phyloP scores from a whole-genome alignment of 2,113 vertebrate genomes.

The Elephantulus edwardii region DNA sequence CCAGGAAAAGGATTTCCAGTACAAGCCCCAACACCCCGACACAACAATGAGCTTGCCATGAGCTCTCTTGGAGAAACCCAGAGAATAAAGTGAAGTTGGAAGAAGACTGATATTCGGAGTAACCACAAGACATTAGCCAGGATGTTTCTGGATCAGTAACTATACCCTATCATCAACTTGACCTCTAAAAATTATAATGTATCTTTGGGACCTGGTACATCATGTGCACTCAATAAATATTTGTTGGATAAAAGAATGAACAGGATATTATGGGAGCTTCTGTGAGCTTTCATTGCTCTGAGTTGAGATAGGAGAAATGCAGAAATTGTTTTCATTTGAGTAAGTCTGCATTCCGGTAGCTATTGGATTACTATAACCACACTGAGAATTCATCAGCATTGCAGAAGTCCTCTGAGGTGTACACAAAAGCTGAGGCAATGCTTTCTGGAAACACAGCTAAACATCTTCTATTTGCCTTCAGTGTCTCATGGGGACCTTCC shows the following conservation, averaged over 20 bases:
- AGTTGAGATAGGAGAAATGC: not conserved
- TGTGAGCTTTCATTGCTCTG: constrained; percentile 35
- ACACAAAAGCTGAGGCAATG: not conserved
- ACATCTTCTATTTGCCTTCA: not conserved
- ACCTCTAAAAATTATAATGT: constrained; percentile 67
- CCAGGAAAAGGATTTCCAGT: constrained; percentile 5
- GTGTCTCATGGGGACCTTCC: not conserved
- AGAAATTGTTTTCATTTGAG: not conserved
- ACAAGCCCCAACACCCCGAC: not conserved
- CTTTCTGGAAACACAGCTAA: not conserved
- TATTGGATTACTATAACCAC: not conserved
- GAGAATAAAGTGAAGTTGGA: constrained; percentile 36
- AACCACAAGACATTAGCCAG: constrained; percentile 51
- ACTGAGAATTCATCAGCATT: not conserved
- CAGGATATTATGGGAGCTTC: not conserved
- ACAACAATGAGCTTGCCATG: not conserved
- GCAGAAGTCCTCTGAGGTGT: not conserved
- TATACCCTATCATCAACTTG: constrained; percentile 68
- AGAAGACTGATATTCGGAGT: constrained; percentile 33
- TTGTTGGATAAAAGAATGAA: constrained; percentile 52
- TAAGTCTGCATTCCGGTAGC: not conserved
- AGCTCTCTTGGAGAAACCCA: constrained; percentile 22
- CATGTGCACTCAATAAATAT: constrained; percentile 45
- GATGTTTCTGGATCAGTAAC: constrained; percentile 68
- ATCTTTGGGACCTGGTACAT: constrained; percentile 68